Base-by-base conservation (phyloP, 2,797 vertebrate genomes). In the Enteromius argenteus region DNA sequence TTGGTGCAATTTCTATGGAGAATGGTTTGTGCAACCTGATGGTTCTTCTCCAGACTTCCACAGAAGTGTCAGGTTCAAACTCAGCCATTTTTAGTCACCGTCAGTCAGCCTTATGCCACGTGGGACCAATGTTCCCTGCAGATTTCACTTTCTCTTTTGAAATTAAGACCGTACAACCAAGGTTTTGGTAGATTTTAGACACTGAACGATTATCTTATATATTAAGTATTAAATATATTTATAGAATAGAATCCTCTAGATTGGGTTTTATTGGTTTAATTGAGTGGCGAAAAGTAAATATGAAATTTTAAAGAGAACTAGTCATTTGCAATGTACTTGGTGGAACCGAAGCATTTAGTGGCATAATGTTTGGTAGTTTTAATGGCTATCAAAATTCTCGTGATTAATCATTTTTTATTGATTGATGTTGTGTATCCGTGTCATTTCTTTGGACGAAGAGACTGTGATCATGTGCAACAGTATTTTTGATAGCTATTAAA, bases 401-500 rank as follows among this genome's bases (percentile, higher is more conserved):
- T 89, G 76, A 46, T 87, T 89, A 89, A 73, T 86, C 15, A 83
- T 88, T 86, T 86, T n/a, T 68, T 51, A 90, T 90, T 91, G 91
- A 88, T 92, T 88, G 64, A 74, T 90, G 91, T 93, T 90, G 88
- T 91, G 84, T 85, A 86, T 89, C 86, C 82, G 83, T 86, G 90
- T 93, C 87, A 30, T 90, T 92, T 71, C 74, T 88, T 89, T 84
- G 86, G 80, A 85, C 72, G 76, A 80, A 89, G 66, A 78, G 81
- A 90, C 85, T 85, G 71, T 86, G 84, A 85, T 81, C 83, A 74
- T 88, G 86, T 89, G 74, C 64, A 86, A 91, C 87, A 90, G 84
- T 91, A 85, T 88, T 91, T 94, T 94, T 95, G 94, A 94, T 94
- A 93, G 93, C 94, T 92, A 92, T 95, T 94, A 94, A 95, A 94